Evolutionary conservation across 2,113 vertebrate species (phyloP).

Genomic region (Salvelinus sp.): DNA sequence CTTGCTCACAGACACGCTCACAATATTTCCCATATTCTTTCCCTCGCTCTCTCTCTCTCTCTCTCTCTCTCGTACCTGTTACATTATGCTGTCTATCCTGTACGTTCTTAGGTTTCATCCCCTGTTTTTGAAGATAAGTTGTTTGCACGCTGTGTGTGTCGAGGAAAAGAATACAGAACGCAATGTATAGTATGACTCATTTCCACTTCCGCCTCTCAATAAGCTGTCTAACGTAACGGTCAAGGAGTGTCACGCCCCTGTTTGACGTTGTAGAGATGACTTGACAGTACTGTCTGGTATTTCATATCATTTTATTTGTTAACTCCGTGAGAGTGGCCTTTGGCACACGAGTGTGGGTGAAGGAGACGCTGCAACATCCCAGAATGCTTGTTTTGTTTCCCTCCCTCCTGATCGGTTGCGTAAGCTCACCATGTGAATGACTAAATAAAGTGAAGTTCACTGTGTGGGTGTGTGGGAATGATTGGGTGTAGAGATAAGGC

Average conservation of each 20-base stretch:
- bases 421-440: slow-evolving; percentile 48
- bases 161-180: too few species aligned
- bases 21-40: background rate
- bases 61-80: background rate
- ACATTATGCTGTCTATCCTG: slow-evolving; percentile 11
- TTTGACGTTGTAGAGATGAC: background rate
- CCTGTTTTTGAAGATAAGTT: background rate
- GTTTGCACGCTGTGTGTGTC: too few species aligned
- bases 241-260: too few species aligned
- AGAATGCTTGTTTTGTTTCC: slow-evolving; percentile 36
- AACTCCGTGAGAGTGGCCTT: slow-evolving; percentile 35
- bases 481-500: slow-evolving; percentile 47
- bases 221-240: too few species aligned
- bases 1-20: slow-evolving; percentile 13
- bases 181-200: too few species aligned
- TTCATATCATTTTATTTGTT: slow-evolving; percentile 19
- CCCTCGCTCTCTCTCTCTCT: background rate
- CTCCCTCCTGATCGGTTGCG: slow-evolving; percentile 36
- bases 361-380: slow-evolving; percentile 33
- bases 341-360: slow-evolving; percentile 19
- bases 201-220: too few species aligned
- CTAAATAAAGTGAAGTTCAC: slow-evolving; percentile 40
- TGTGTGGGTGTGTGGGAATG: slow-evolving; percentile 34
- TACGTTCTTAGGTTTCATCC: slow-evolving; percentile 17
- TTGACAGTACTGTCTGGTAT: background rate